Evolutionary conservation across 2,113 vertebrate genomes (phyloP).

Genomic region (Clarias batrachus): DNA sequence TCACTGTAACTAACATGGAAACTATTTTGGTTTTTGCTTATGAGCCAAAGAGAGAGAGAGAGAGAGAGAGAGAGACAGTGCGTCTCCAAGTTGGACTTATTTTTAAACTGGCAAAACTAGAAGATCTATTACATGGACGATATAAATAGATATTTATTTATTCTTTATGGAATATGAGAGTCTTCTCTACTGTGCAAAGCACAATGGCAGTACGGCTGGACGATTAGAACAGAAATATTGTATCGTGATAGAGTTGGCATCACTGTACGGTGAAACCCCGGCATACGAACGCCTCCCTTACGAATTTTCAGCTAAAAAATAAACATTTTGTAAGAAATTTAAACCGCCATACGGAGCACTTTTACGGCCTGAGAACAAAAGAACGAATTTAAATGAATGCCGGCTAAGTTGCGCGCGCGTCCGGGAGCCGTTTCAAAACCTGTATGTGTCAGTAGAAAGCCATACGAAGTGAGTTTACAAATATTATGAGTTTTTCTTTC

Average conservation of each 20-base stretch:
- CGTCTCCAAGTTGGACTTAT: background rate
- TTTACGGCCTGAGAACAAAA: too few relatives aligned
- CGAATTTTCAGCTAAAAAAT: too few relatives aligned
- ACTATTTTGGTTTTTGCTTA: background rate
- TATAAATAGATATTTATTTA: conserved; percentile 2
- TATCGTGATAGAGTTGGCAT: background rate
- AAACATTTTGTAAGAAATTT: too few relatives aligned
- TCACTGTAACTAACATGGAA: background rate
- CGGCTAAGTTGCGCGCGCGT: too few relatives aligned
- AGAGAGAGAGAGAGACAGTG: background rate
- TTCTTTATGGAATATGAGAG: background rate
- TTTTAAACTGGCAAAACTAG: background rate
- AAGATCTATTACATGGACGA: background rate
- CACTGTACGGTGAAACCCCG: too few relatives aligned
- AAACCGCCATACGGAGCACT: too few relatives aligned
- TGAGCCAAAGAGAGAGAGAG: background rate
- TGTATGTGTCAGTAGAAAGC: too few relatives aligned
- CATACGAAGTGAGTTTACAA: too few relatives aligned
- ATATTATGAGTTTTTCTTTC: too few relatives aligned
- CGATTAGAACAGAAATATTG: background rate
- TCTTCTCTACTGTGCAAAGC: background rate
- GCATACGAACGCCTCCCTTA: too few relatives aligned
- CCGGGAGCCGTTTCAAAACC: too few relatives aligned
- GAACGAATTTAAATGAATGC: too few relatives aligned
- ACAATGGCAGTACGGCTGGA: background rate